Conservation (phyloP, 2,797 vertebrate species). For the Peromyscus eremicus region DNA sequence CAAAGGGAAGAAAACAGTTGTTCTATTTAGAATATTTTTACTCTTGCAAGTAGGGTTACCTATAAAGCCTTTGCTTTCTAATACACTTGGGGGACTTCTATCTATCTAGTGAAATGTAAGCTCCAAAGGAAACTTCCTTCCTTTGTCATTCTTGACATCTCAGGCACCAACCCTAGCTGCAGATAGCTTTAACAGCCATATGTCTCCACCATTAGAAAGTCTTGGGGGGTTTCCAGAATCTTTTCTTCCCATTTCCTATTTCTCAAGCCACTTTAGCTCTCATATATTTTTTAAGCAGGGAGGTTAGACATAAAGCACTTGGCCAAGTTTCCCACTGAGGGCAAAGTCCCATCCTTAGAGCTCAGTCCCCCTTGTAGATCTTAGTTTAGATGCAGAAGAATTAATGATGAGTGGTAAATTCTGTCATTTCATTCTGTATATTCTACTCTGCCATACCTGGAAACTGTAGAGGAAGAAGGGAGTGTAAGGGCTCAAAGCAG, state of each 20-base stretch:
- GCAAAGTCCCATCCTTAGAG: not conserved
- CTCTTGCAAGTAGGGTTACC: not conserved
- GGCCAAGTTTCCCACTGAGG: too few relatives aligned
- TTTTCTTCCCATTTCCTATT: constrained; percentile 49
- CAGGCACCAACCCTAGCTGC: not conserved
- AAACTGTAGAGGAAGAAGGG: not conserved
- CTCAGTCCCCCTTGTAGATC: rapidly evolving
- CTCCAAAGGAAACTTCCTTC: constrained; percentile 57
- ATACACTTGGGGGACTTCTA: rapidly evolving
- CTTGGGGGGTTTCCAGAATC: constrained; percentile 51
- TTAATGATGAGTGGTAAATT: not conserved
- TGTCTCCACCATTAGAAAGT: not conserved
- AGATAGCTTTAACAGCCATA: not conserved
- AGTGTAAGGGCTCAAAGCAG: not conserved
- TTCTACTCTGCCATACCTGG: not conserved
- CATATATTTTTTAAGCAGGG: not conserved
- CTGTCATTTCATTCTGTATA: not conserved
- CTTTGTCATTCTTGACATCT: not conserved
- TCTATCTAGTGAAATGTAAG: not conserved
- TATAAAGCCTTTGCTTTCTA: not conserved
- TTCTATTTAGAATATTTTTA: not conserved
- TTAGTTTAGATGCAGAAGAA: not conserved
- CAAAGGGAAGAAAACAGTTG: not conserved
- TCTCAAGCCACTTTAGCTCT: not conserved
- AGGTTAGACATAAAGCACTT: not conserved